Evolutionary conservation across 2,888 invertebrate species (phyloP).

Genomic region (Rhagonycha lutea): DNA sequence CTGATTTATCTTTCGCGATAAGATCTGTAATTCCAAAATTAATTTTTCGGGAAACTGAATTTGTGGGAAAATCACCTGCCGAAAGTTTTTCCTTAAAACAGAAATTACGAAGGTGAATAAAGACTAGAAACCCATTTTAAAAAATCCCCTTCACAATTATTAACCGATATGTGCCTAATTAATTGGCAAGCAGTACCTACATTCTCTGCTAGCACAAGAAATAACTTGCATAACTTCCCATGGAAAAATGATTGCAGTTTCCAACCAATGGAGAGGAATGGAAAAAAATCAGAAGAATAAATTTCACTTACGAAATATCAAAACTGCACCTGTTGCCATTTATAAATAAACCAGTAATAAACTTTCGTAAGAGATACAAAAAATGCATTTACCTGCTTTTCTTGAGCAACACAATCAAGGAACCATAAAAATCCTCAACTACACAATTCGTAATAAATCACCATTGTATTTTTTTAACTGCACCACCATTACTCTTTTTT

Average conservation of each 20-base stretch:
- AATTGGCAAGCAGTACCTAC: not conserved
- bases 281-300: not conserved
- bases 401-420: constrained; percentile 5
- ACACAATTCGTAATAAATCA: constrained; percentile 1
- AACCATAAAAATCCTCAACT: not conserved
- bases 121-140: not conserved
- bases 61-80: not conserved
- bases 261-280: not conserved
- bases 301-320: constrained; percentile 12
- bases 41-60: not conserved
- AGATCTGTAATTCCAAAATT: not conserved
- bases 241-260: not conserved
- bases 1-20: no score
- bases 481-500: not conserved
- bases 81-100: no score
- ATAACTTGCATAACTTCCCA: not conserved
- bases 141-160: not conserved
- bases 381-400: constrained; percentile 11
- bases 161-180: not conserved
- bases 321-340: constrained; percentile 5
- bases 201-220: not conserved
- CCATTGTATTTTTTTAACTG: not conserved
- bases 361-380: constrained; percentile 8
- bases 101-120: not conserved
- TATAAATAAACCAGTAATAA: not conserved